phyloP scores from a whole-genome alignment of 2,113 vertebrate species.

The Jaculus jaculus region DNA sequence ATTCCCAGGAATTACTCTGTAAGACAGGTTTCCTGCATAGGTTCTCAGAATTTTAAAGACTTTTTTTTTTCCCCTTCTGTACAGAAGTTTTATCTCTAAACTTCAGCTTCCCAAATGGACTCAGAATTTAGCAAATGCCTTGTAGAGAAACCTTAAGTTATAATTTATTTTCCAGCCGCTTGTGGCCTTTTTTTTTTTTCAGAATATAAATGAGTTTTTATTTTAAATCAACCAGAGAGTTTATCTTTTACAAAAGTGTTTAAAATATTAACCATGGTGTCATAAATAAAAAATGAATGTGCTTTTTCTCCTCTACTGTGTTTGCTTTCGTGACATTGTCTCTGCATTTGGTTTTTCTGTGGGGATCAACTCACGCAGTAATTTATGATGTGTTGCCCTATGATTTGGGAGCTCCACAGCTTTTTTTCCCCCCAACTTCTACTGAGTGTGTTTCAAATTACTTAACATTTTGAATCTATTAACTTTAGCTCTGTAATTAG shows the following conservation, averaged over 20 bases:
- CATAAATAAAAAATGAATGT: not conserved
- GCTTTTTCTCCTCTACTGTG: not conserved
- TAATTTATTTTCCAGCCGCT: not conserved
- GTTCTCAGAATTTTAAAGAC: not conserved
- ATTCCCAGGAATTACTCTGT: not conserved
- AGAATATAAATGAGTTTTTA: not conserved
- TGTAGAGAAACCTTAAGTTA: not conserved
- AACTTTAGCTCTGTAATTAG: slow-evolving; percentile 12
- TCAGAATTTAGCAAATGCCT: not conserved
- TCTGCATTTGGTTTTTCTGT: not conserved
- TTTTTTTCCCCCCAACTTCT: slow-evolving; percentile 1
- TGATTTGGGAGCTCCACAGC: not conserved
- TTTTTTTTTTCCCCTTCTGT: not conserved
- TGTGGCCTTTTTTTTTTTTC: not conserved
- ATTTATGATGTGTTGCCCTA: not conserved
- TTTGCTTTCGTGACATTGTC: not conserved
- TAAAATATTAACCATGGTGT: slow-evolving; percentile 48
- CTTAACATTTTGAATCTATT: not conserved
- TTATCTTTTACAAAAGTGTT: slow-evolving; percentile 17
- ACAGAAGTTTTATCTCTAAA: not conserved
- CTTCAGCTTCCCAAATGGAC: too few relatives aligned
- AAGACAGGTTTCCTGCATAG: not conserved
- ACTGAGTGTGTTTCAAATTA: not conserved
- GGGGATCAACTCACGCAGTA: fast-evolving
- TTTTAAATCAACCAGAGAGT: not conserved